Evolutionary conservation across 2,113 vertebrate species (phyloP).

Genomic region (Carassius auratus): DNA sequence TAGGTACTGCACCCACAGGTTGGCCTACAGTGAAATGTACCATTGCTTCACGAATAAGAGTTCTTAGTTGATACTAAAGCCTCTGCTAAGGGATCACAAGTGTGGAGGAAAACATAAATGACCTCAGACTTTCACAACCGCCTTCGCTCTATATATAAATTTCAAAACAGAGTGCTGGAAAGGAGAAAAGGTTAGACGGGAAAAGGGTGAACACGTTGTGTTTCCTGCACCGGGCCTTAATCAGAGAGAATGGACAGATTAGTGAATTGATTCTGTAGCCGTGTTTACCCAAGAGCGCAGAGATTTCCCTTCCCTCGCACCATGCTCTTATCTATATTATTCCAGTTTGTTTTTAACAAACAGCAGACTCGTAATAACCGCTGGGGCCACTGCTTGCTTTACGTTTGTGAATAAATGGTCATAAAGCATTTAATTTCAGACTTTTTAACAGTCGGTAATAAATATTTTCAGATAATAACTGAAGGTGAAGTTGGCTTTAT

Average conservation of each 20-base stretch:
- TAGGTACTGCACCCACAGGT: not conserved
- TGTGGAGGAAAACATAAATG: slow-evolving; percentile 4
- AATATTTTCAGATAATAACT: slow-evolving; percentile 70
- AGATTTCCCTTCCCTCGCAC: slow-evolving; percentile 62
- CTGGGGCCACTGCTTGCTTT: slow-evolving; percentile 57
- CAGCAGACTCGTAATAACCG: slow-evolving; percentile 60
- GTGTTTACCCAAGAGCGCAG: slow-evolving; percentile 66
- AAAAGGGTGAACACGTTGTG: slow-evolving; percentile 43
- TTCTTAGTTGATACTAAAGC: not conserved
- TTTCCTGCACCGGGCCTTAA: slow-evolving; percentile 59
- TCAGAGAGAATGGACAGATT: slow-evolving; percentile 61
- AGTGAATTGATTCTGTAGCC: slow-evolving; percentile 60
- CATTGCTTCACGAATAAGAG: not conserved
- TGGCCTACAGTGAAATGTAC: not conserved
- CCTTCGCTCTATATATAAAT: slow-evolving; percentile 17
- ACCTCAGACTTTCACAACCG: slow-evolving; percentile 16
- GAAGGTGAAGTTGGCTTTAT: slow-evolving; percentile 67
- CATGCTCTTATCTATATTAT: slow-evolving; percentile 65
- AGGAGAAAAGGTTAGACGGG: slow-evolving; percentile 35
- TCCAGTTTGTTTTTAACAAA: slow-evolving; percentile 69
- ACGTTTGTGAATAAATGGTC: slow-evolving; percentile 65
- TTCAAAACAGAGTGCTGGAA: slow-evolving; percentile 3
- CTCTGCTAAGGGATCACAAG: not conserved
- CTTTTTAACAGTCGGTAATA: slow-evolving; percentile 66
- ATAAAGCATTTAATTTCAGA: slow-evolving; percentile 69